Percentiles rank a stretch among this genome's conserved stretches.
Conservation (phyloP, 2,888 invertebrate species). For the Rhyacophila evoluta region DNA sequence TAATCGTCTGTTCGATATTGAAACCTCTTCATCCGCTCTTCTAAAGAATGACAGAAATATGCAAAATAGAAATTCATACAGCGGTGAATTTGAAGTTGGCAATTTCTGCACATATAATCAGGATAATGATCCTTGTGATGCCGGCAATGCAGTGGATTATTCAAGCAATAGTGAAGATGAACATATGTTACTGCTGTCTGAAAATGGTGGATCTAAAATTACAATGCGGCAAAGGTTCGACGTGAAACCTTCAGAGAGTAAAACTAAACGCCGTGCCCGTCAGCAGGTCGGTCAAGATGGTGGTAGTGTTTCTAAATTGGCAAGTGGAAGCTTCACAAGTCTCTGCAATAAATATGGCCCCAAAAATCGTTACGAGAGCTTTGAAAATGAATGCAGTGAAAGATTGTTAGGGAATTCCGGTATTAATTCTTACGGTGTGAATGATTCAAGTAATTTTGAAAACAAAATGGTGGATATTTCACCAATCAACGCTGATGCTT, state of each 20-base stretch:
- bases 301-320: conserved; percentile 59
- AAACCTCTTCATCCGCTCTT: background rate
- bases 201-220: conserved; percentile 66
- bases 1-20: background rate
- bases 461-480: conserved; percentile 67
- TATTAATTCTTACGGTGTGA: conserved; percentile 64
- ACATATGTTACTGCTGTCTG: conserved; percentile 65
- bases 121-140: conserved; percentile 37
- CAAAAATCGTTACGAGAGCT: conserved; percentile 62
- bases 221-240: conserved; percentile 60
- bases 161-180: conserved; percentile 68
- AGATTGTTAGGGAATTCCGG: conserved; percentile 56
- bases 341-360: conserved; percentile 63
- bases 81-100: conserved; percentile 58
- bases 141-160: conserved; percentile 58
- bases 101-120: conserved; percentile 59
- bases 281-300: conserved; percentile 60
- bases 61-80: conserved; percentile 50
- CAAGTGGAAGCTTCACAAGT: conserved; percentile 61
- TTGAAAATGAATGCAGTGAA: conserved; percentile 68
- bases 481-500: conserved; percentile 64
- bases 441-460: conserved; percentile 60
- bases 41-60: background rate
- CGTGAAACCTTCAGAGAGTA: conserved; percentile 60
- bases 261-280: conserved; percentile 57